Percentiles rank a stretch among this genome's conserved stretches.
Evolutionary conservation across 2,888 invertebrate genomes (phyloP).

Genomic region (Neuroscelio doddi): DNA sequence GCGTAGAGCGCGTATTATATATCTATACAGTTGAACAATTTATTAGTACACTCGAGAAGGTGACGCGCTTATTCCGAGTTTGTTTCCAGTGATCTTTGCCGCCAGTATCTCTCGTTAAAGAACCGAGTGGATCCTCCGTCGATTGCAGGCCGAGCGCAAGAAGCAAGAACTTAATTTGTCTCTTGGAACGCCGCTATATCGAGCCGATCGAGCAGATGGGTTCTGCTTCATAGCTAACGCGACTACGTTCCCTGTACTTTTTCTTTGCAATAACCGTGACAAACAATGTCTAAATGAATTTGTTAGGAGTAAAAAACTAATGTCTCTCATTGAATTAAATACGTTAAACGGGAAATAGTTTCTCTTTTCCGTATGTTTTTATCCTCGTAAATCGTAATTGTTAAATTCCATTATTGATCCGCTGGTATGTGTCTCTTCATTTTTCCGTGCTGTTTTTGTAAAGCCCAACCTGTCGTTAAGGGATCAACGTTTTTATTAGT

Average conservation of each 20-base stretch:
- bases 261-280: slow-evolving; percentile 21
- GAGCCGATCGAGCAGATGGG: slow-evolving; percentile 61
- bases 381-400: background rate
- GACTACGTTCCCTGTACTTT: slow-evolving; percentile 23
- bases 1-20: slow-evolving; percentile 26
- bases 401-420: background rate
- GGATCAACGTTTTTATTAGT: slow-evolving; percentile 53
- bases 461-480: too few relatives aligned
- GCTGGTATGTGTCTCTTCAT: slow-evolving; percentile 1
- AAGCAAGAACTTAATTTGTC: slow-evolving; percentile 68
- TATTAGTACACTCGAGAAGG: slow-evolving; percentile 49
- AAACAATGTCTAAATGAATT: slow-evolving; percentile 19
- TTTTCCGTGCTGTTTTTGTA: slow-evolving; percentile 11
- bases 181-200: slow-evolving; percentile 64
- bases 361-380: background rate
- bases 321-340: background rate
- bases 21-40: slow-evolving; percentile 31
- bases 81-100: slow-evolving; percentile 55
- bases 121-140: slow-evolving; percentile 51
- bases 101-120: slow-evolving; percentile 55
- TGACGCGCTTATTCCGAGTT: slow-evolving; percentile 50
- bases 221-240: slow-evolving; percentile 46
- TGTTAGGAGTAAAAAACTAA: slow-evolving; percentile 5
- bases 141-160: slow-evolving; percentile 54
- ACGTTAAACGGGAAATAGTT: background rate